Percentiles rank a stretch among this genome's conserved stretches.
Evolutionary conservation across 2,888 invertebrate species (phyloP).

Genomic region (Parnassius mnemosyne): DNA sequence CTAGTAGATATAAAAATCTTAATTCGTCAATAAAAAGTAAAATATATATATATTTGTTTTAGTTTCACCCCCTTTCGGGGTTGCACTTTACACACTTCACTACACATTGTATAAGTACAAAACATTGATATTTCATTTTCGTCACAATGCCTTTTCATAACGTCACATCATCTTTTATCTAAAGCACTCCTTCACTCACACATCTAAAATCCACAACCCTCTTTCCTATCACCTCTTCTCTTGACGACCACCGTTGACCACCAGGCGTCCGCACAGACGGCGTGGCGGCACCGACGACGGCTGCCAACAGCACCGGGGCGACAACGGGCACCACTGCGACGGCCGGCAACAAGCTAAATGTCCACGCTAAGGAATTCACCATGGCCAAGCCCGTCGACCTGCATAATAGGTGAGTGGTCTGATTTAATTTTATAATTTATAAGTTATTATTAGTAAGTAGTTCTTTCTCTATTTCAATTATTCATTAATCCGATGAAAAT

Average conservation of each 20-base stretch:
- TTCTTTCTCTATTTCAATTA: too few species aligned
- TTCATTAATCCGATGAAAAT: too few species aligned
- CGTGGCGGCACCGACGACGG: conserved; percentile 51
- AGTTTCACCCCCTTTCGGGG: too few species aligned
- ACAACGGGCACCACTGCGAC: conserved; percentile 43
- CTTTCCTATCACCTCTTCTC: conserved; percentile 73
- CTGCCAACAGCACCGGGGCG: conserved; percentile 41
- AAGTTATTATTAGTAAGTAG: too few species aligned
- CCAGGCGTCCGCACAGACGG: conserved; percentile 83
- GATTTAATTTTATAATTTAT: too few species aligned
- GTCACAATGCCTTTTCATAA: background rate
- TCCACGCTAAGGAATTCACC: conserved; percentile 94
- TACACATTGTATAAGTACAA: too few species aligned
- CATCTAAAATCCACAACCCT: conserved; percentile 35
- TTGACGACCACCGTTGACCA: conserved; percentile 72
- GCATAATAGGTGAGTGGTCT: conserved; percentile 66
- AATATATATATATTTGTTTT: too few species aligned
- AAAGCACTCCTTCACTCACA: conserved; percentile 35
- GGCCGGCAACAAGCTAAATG: conserved; percentile 85
- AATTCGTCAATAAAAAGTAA: too few species aligned
- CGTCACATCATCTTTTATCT: conserved; percentile 4
- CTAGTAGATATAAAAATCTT: too few species aligned
- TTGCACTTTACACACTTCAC: too few species aligned
- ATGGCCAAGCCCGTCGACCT: conserved; percentile 84
- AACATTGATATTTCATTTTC: too few species aligned